Conservation (phyloP, 2,888 invertebrate genomes). For the Ectemnius continuus region DNA sequence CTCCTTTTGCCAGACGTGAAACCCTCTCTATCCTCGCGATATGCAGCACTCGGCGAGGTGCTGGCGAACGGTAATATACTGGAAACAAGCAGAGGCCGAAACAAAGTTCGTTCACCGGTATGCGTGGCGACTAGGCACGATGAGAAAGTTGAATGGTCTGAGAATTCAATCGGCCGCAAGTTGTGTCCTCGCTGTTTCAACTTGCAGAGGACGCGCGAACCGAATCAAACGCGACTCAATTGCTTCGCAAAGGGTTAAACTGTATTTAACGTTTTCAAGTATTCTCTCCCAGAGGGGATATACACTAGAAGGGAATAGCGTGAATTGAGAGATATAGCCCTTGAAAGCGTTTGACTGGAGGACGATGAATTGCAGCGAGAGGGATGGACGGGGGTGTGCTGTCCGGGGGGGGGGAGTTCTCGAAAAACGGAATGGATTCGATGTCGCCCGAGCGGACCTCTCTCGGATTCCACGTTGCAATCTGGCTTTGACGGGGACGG, state of each 20-base stretch:
- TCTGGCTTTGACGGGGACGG: neutral
- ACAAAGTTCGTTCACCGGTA: constrained; percentile 22
- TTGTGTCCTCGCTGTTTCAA: too few species aligned
- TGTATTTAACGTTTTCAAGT: constrained; percentile 1
- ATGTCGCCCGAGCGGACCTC: neutral
- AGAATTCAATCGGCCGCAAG: constrained; percentile 2
- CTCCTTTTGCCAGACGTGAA: too few species aligned
- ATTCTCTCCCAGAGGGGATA: neutral
- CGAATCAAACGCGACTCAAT: too few species aligned
- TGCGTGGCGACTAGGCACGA: neutral
- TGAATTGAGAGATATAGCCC: neutral
- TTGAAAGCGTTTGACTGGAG: neutral
- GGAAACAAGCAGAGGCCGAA: constrained; percentile 50
- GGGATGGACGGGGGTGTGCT: neutral
- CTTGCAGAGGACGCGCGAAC: too few species aligned
- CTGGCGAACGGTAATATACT: constrained; percentile 38
- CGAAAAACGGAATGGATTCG: constrained; percentile 1
- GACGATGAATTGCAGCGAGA: neutral
- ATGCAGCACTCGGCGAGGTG: constrained; percentile 45
- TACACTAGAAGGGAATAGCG: neutral
- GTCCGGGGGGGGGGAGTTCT: neutral
- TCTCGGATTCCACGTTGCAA: neutral
- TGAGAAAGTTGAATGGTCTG: constrained; percentile 20
- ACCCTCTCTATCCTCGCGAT: constrained; percentile 14
- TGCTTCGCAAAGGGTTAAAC: neutral